Conservation (phyloP, 2,113 vertebrate species). For the Campylomormyrus numenius region DNA sequence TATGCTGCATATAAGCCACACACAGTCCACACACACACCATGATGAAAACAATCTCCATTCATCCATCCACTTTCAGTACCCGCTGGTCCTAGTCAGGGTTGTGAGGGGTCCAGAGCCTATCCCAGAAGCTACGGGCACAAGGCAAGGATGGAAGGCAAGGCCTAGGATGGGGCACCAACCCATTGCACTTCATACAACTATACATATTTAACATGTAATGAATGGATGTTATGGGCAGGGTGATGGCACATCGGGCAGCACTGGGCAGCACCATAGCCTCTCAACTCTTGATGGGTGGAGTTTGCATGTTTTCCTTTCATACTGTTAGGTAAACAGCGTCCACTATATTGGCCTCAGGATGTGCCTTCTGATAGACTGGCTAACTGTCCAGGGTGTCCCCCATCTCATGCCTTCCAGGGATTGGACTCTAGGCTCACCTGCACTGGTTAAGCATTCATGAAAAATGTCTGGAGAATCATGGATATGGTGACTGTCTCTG, state of each 20-base stretch:
- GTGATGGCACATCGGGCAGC: not conserved
- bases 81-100: not conserved
- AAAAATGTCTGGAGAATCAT: not conserved
- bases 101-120: not conserved
- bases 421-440: not conserved
- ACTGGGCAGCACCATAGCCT: not conserved
- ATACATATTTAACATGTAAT: not conserved
- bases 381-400: not conserved
- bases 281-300: not conserved
- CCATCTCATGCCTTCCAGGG: not conserved
- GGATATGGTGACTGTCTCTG: not conserved
- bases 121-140: not conserved
- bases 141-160: not conserved
- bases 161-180: not conserved
- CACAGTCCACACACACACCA: not conserved
- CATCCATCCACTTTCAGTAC: not conserved
- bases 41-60: not conserved
- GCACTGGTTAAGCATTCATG: not conserved
- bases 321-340: not conserved
- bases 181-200: not conserved
- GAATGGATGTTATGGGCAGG: not conserved
- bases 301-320: not conserved
- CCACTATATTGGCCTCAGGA: not conserved
- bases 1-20: not conserved
- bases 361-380: not conserved